These are phyloP conservation scores for Drosophila buzzatii DNA, from an alignment of 2,888 invertebrate genomes.

Conservation along the genomic window DNA sequence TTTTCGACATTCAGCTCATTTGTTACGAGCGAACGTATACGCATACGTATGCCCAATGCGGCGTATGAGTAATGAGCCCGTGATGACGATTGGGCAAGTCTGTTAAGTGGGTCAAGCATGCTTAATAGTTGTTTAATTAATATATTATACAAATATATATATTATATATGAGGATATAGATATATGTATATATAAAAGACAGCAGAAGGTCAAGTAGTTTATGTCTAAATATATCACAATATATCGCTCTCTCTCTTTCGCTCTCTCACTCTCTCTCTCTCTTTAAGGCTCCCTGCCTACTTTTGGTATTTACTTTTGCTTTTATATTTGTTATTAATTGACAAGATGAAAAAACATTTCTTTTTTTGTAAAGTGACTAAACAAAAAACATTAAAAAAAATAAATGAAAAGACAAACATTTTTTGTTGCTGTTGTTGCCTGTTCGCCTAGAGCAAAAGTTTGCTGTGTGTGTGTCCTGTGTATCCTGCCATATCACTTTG, in stretches of 20 bases:
- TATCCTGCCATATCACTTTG: conserved; percentile 53
- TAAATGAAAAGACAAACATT: conserved; percentile 28
- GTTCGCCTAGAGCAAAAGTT: conserved; percentile 5
- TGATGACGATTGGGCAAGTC: conserved; percentile 40
- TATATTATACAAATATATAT: background rate
- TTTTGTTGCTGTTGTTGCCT: conserved; percentile 4
- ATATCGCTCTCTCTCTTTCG: background rate
- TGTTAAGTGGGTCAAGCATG: conserved; percentile 31
- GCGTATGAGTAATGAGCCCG: conserved; percentile 55
- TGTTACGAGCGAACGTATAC: conserved; percentile 13
- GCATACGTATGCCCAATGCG: conserved; percentile 1
- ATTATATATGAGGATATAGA: no score
- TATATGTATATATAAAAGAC: background rate
- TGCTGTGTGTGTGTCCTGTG: conserved; percentile 18
- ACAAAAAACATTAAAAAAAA: conserved; percentile 57
- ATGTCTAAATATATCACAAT: background rate
- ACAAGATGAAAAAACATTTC: conserved; percentile 28
- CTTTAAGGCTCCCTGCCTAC: background rate
- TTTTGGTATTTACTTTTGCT: conserved; percentile 15
- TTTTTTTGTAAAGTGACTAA: conserved; percentile 56
- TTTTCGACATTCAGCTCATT: conserved; percentile 44
- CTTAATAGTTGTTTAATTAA: background rate
- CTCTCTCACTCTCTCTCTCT: background rate
- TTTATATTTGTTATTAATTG: conserved; percentile 53
- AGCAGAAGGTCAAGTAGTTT: background rate